phyloP scores from a whole-genome alignment of 2,113 vertebrate species.

The Rhineura floridana region DNA sequence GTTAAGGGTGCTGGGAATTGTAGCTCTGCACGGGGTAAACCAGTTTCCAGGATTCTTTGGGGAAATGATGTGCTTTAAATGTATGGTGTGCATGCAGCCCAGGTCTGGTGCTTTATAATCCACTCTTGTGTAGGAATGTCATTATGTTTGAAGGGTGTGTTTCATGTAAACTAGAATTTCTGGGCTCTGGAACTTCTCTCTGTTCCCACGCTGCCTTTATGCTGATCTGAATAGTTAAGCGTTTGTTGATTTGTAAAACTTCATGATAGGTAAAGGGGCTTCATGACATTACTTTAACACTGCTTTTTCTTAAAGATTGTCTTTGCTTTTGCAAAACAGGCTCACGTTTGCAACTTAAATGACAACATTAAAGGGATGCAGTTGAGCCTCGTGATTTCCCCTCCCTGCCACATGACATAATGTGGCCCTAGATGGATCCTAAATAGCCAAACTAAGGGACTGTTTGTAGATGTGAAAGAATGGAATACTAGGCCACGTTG shows the following conservation, averaged over 20 bases:
- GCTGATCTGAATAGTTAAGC: background rate
- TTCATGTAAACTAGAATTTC: background rate
- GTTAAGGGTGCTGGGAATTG: too few relatives aligned
- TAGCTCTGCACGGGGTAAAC: too few relatives aligned
- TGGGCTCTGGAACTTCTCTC: rapidly evolving
- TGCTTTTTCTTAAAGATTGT: background rate
- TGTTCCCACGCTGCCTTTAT: background rate
- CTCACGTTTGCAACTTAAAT: background rate
- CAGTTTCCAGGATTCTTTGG: too few relatives aligned
- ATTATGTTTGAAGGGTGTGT: background rate
- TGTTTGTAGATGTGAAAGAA: background rate
- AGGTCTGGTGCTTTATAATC: background rate
- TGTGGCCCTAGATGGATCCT: background rate
- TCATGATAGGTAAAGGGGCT: too few relatives aligned
- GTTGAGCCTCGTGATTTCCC: too few relatives aligned
- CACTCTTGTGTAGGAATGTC: background rate
- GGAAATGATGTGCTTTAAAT: too few relatives aligned
- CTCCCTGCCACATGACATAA: background rate
- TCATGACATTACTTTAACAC: too few relatives aligned
- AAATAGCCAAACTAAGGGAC: too few relatives aligned
- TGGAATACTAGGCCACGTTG: background rate
- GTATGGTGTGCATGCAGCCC: too few relatives aligned
- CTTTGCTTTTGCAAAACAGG: background rate
- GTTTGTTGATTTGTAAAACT: too few relatives aligned
- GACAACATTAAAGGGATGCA: too few relatives aligned